phyloP scores from a whole-genome alignment of 2,113 vertebrate genomes.

The Pandion haliaetus region DNA sequence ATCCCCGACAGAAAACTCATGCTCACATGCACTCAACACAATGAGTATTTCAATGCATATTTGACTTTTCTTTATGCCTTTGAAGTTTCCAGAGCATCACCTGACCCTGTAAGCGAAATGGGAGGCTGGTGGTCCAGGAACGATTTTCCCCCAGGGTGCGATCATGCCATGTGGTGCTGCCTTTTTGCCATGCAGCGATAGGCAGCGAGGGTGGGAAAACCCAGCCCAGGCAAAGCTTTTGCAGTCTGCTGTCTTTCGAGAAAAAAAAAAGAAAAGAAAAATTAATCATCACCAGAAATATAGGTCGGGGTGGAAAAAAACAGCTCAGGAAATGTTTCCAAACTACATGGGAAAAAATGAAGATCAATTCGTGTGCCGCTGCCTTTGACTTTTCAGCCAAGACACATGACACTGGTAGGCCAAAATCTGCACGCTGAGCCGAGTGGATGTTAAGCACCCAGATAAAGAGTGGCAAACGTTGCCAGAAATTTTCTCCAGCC shows the following conservation, averaged over 20 bases:
- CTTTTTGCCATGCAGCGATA: fast-evolving
- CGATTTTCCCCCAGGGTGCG: fast-evolving
- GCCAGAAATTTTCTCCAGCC: neutral
- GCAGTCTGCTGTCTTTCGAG: neutral
- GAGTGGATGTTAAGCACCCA: neutral
- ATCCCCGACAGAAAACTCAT: neutral
- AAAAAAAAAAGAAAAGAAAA: neutral
- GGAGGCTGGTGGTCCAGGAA: neutral
- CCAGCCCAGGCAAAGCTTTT: fast-evolving
- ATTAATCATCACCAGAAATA: neutral
- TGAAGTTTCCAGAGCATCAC: neutral
- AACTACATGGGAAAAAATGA: neutral
- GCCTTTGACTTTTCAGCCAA: neutral
- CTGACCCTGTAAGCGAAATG: neutral
- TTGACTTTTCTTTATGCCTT: neutral
- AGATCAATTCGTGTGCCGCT: neutral
- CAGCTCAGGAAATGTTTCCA: neutral
- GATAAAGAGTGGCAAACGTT: neutral
- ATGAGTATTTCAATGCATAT: neutral
- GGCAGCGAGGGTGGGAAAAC: neutral
- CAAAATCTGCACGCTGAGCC: neutral
- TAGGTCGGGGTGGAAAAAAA: neutral
- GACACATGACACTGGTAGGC: neutral
- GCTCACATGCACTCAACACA: fast-evolving
- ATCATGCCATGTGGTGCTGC: fast-evolving